phyloP scores from a whole-genome alignment of 2,888 invertebrate genomes.

The Drosophila merina region DNA sequence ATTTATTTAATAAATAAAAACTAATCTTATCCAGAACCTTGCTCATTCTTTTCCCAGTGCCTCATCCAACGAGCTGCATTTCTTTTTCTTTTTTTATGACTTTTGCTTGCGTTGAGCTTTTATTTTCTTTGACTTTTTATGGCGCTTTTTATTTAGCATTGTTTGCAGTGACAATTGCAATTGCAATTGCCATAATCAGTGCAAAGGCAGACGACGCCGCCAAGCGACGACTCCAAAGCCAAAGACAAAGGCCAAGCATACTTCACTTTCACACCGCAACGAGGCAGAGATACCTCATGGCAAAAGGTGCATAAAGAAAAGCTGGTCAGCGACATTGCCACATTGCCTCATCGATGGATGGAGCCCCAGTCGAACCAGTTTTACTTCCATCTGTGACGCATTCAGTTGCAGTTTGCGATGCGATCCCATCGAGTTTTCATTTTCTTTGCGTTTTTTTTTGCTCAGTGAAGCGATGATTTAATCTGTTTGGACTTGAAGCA shows the following conservation, averaged over 20 bases:
- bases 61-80: constrained; percentile 49
- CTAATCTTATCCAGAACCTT: background rate
- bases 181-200: constrained; percentile 79
- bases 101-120: constrained; percentile 60
- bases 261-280: constrained; percentile 64
- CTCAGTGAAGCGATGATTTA: constrained; percentile 44
- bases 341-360: constrained; percentile 58
- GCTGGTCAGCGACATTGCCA: constrained; percentile 76
- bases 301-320: constrained; percentile 57
- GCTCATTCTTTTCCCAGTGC: constrained; percentile 3
- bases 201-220: constrained; percentile 59
- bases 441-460: constrained; percentile 27
- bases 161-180: constrained; percentile 65
- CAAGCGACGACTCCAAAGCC: constrained; percentile 19
- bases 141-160: constrained; percentile 51
- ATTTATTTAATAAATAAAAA: background rate
- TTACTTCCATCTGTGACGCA: constrained; percentile 70
- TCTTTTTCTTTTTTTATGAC: constrained; percentile 68
- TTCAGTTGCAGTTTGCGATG: constrained; percentile 19
- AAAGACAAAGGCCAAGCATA: constrained; percentile 73
- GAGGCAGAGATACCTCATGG: background rate
- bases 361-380: constrained; percentile 36
- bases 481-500: constrained; percentile 42
- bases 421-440: constrained; percentile 14
- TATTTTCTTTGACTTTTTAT: constrained; percentile 39